phyloP scores from a whole-genome alignment of 2,888 invertebrate genomes.

The Furcula furcula region DNA sequence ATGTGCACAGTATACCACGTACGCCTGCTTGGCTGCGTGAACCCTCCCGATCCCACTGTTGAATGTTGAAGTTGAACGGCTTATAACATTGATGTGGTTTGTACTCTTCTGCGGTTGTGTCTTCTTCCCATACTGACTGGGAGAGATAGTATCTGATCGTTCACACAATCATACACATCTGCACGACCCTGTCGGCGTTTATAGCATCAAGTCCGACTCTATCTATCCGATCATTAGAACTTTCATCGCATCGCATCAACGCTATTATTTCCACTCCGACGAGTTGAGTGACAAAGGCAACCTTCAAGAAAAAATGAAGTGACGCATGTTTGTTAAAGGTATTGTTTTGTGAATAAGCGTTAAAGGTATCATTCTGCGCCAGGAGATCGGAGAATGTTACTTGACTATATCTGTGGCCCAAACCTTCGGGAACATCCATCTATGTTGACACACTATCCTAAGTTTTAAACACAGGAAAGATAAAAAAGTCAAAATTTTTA shows the following conservation, averaged over 20 bases:
- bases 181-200: conserved; percentile 65
- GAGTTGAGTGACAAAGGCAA: conserved; percentile 37
- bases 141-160: conserved; percentile 59
- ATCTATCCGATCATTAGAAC: conserved; percentile 55
- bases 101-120: conserved; percentile 60
- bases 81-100: conserved; percentile 64
- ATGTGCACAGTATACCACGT: conserved; percentile 48
- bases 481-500: too few species aligned
- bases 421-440: conserved; percentile 29
- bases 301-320: conserved; percentile 50
- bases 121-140: conserved; percentile 67
- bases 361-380: conserved; percentile 34
- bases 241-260: conserved; percentile 55
- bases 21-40: conserved; percentile 56
- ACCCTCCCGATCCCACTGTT: conserved; percentile 53
- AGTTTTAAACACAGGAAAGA: too few species aligned
- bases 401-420: conserved; percentile 21
- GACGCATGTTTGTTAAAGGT: conserved; percentile 57
- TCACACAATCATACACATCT: conserved; percentile 59
- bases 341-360: conserved; percentile 42
- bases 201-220: conserved; percentile 45
- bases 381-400: conserved; percentile 30
- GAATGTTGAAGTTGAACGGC: conserved; percentile 64
- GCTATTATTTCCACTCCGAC: conserved; percentile 51
- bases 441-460: conserved; percentile 17